Evolutionary conservation across 1,140 invertebrate species (phyloP), one percentile per base, ranked within the genome.

Genomic region (Charaxes varanes): DNA sequence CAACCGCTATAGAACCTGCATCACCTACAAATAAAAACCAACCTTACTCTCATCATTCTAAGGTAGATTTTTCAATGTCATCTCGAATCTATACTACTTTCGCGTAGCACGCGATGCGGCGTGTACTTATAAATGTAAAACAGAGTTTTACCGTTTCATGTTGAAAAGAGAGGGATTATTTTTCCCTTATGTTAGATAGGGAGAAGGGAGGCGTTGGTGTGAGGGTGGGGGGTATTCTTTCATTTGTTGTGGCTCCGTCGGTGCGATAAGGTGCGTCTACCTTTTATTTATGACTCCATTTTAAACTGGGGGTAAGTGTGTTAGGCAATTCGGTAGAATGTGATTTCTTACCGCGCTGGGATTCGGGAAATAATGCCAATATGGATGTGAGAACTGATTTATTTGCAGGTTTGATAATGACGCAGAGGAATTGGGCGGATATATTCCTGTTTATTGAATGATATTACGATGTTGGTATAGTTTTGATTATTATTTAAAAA

Each of bases 111-210:
- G 55, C 62, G 62, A 65, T 63, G 55, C 44, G 64, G 62, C 69
- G 66, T 73, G 73, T 74, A 77, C 59, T 70, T 73, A 74, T 76
- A 76, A 76, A 76, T 78, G 77, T 81, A 81, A 81, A 78, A 73
- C 73, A 71, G 35, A 36, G 61, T 65, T 71, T 68, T 71, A 70
- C 66, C 60, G 58, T 54, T 62, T 56, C 55, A 58, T 57, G 41
- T 50, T 21, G 42, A 56, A 62, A 45, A 38, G 54, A 46, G 58
- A 55, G 16, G 47, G 53, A 40, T 15, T 16, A 47, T 35, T 23
- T 49, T 41, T 45, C 22, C 34, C 26, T 16, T 26, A 15, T n/a
- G 41, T 16, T 18, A 27, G 50, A 59, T 19, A 49, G 45, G 46
- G 58, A 63, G 18, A 48, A 47, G 47, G 46, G 35, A 12, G 23